Conservation (phyloP, 2,113 vertebrate species). For the Chamaea fasciata region DNA sequence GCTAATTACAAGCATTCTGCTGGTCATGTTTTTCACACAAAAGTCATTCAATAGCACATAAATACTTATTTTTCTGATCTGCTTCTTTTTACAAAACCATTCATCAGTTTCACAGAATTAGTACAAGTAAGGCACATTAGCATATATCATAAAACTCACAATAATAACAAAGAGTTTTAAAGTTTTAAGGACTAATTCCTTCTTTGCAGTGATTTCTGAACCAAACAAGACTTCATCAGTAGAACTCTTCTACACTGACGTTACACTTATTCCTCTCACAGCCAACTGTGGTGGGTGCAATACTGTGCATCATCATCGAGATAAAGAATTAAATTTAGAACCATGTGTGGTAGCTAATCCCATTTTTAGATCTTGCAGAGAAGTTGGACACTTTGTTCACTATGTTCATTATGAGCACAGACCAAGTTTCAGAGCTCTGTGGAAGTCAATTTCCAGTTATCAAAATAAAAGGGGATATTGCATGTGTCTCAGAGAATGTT, state of each 20-base stretch:
- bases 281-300: slow-evolving; percentile 3
- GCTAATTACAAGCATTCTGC: slow-evolving; percentile 75
- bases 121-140: slow-evolving; percentile 77
- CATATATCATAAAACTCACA: slow-evolving; percentile 73
- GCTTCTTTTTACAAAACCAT: slow-evolving; percentile 75
- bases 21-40: slow-evolving; percentile 72
- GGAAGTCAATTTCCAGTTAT: slow-evolving; percentile 59
- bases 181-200: slow-evolving; percentile 52
- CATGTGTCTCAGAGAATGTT: slow-evolving; percentile 50
- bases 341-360: background rate
- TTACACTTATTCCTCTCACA: background rate
- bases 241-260: background rate
- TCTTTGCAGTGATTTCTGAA: slow-evolving; percentile 41
- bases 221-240: background rate
- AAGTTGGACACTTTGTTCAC: background rate
- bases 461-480: slow-evolving; percentile 63
- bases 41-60: slow-evolving; percentile 74
- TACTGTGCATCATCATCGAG: background rate
- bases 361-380: background rate
- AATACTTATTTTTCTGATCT: slow-evolving; percentile 69
- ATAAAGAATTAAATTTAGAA: slow-evolving; percentile 26
- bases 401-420: background rate
- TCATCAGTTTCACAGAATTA: slow-evolving; percentile 73
- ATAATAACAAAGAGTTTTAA: slow-evolving; percentile 59
- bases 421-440: background rate